Base-by-base conservation (phyloP, 2,797 vertebrate species). In the Leptodactylus fallax region DNA sequence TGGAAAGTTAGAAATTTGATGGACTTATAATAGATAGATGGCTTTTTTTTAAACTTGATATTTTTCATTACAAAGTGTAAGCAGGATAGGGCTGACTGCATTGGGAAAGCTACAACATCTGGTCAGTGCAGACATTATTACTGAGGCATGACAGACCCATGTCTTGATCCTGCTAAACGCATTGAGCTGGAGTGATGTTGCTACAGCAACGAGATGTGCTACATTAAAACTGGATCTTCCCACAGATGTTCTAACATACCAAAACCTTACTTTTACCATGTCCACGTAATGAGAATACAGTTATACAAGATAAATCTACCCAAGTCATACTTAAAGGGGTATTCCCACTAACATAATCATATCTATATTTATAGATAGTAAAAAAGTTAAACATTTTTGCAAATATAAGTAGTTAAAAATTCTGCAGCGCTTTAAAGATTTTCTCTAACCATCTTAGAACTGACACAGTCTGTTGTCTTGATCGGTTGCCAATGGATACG, bases 181-280 rank as follows among this genome's bases (percentile, higher is more conserved):
- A 80, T 7, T 79, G 82, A 88, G 87, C 76, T 84, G 81, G 87
- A 85, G 81, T 84, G 53, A 88, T 60, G 87, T 85, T 88, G 81
- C 87, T 85, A 88, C 81, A 88, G 87, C 61, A 88, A 85, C 81
- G 16, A 19, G 76, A 51, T 17, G 49, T 51, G 61, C 56, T 79
- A 77, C 76, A 88, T 79, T 83, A 79, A 72, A 78, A 61, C 58
- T 84, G 61, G 12, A 71, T 79, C 63, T 71, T 72, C 27, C 23
- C 84, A 49, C 81, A 87, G 80, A 87, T 65, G 72, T 87, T 85
- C 60, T 45, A 72, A 85, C 36, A 65, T 67, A 49, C 45, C 69
- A 76, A 55, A 36, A 13, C 21, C n/a, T 77, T 12, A 81, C n/a
- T 21, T 76, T 71, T 83, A 69, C 69, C 81, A 83, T 53, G 49